Conservation (phyloP, 1,140 invertebrate species). For the Anoplolepis gracilipes region DNA sequence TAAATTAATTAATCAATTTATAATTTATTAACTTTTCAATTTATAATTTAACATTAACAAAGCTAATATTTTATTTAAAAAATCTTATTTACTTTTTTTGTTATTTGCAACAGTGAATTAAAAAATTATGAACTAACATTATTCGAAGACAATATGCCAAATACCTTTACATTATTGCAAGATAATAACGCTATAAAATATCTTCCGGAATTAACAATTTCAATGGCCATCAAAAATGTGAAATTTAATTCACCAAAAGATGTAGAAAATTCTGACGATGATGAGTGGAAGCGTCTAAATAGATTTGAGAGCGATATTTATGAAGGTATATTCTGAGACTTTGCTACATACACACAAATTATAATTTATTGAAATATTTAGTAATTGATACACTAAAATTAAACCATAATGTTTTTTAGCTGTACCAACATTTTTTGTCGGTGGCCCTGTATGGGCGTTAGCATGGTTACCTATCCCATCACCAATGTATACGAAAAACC, state of each 20-base stretch:
- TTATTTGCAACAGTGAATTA: slow-evolving; percentile 73
- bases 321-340: slow-evolving; percentile 70
- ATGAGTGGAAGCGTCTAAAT: slow-evolving; percentile 82
- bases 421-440: slow-evolving; percentile 87
- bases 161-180: slow-evolving; percentile 73
- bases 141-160: slow-evolving; percentile 79
- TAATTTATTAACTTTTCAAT: neutral
- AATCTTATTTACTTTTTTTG: slow-evolving; percentile 59
- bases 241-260: slow-evolving; percentile 50
- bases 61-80: slow-evolving; percentile 29
- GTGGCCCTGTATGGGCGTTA: slow-evolving; percentile 87
- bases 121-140: slow-evolving; percentile 80
- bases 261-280: slow-evolving; percentile 51
- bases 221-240: slow-evolving; percentile 78
- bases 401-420: slow-evolving; percentile 68
- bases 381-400: neutral
- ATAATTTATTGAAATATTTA: slow-evolving; percentile 31
- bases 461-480: slow-evolving; percentile 87
- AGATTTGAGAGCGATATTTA: slow-evolving; percentile 83
- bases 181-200: slow-evolving; percentile 77
- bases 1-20: neutral
- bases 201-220: slow-evolving; percentile 81
- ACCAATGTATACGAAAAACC: slow-evolving; percentile 72
- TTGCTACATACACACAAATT: slow-evolving; percentile 1
- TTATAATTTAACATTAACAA: neutral